These are phyloP conservation scores for Phengaris arion DNA, from an alignment of 2,888 invertebrate species.

Conservation along the genomic window DNA sequence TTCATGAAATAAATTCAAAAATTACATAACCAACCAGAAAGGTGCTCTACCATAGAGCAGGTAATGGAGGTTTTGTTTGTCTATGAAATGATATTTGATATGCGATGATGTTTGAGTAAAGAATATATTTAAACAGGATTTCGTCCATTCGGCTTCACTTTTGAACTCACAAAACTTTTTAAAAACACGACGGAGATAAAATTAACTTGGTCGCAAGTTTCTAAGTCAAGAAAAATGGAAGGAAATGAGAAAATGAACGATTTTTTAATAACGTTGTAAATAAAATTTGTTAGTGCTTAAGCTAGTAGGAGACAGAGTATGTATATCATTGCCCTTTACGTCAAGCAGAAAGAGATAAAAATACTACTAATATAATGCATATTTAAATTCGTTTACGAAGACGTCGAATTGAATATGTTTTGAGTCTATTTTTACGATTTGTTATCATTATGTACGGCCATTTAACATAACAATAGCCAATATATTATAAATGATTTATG, in stretches of 20 bases:
- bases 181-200: not conserved
- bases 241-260: not conserved
- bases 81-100: slow-evolving; percentile 19
- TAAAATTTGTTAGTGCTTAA: slow-evolving; percentile 40
- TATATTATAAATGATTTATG: slow-evolving; percentile 34
- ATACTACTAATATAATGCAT: slow-evolving; percentile 32
- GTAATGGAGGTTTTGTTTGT: slow-evolving; percentile 14
- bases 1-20: not conserved
- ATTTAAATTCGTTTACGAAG: slow-evolving; percentile 35
- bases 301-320: slow-evolving; percentile 37
- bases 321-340: slow-evolving; percentile 39
- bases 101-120: slow-evolving; percentile 11
- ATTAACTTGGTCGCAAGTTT: not conserved
- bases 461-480: slow-evolving; percentile 37
- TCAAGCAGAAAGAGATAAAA: slow-evolving; percentile 32
- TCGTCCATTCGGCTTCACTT: not conserved
- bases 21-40: not conserved
- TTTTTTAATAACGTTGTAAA: not conserved
- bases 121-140: slow-evolving; percentile 22
- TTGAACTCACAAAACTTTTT: slow-evolving; percentile 6
- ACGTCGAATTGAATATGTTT: slow-evolving; percentile 39
- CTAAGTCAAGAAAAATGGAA: not conserved
- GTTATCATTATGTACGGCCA: slow-evolving; percentile 32
- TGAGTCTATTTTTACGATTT: slow-evolving; percentile 34
- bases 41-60: slow-evolving; percentile 12